A percentile compares a stretch with the other conserved stretches of the same genome.
Evolutionary conservation across 2,797 vertebrate genomes (phyloP).

Genomic region (Takifugu ocellatus): DNA sequence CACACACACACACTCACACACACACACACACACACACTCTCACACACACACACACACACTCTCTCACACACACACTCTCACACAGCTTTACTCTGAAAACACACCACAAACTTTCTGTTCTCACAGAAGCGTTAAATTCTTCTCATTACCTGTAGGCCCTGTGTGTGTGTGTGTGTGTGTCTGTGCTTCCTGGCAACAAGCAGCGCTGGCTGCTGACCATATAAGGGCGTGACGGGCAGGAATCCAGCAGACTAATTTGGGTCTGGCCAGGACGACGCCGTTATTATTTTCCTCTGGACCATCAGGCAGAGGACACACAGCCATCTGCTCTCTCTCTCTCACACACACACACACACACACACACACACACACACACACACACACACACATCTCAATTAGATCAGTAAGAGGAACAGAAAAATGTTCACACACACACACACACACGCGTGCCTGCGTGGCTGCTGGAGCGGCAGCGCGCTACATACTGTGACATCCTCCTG

Average conservation of each 20-base stretch:
- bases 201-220: constrained; percentile 69
- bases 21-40: constrained; percentile 16
- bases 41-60: too few species aligned
- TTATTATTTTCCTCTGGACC: constrained; percentile 97
- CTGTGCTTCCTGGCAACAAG: constrained; percentile 81
- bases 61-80: constrained; percentile 14
- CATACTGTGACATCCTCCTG: constrained; percentile 9
- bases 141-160: constrained; percentile 6
- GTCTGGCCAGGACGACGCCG: constrained; percentile 90
- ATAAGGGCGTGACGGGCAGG: constrained; percentile 80
- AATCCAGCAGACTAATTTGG: constrained; percentile 85
- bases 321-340: constrained; percentile 93
- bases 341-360: constrained; percentile 72
- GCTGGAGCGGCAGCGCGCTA: background rate
- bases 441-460: background rate
- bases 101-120: background rate
- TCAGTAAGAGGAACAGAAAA: constrained; percentile 88
- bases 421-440: constrained; percentile 38
- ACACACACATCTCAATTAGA: constrained; percentile 91
- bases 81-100: background rate
- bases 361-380: constrained; percentile 45
- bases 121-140: background rate
- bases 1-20: constrained; percentile 1
- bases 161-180: constrained; percentile 14
- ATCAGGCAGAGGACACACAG: constrained; percentile 96